Percentiles rank a stretch among this genome's conserved stretches.
Conservation (phyloP, 2,888 invertebrate genomes). For the Sylvicola fuscatus region DNA sequence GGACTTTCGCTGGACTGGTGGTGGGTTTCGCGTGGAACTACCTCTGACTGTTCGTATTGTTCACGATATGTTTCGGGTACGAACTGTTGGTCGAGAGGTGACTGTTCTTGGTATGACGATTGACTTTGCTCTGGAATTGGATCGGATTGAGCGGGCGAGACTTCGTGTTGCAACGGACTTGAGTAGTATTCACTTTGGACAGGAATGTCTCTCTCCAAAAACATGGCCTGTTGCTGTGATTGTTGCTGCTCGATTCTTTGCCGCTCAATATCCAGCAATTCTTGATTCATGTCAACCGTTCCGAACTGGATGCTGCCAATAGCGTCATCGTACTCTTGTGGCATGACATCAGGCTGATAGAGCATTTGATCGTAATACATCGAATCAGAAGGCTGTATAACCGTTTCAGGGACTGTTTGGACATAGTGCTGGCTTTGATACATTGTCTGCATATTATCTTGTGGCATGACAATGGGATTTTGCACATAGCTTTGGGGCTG, state of each 20-base stretch:
- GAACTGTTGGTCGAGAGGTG: not conserved
- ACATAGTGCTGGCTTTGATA: too few species aligned
- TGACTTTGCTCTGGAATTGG: constrained; percentile 1
- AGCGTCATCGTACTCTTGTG: too few species aligned
- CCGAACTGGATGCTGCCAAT: constrained; percentile 3
- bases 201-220: constrained; percentile 1
- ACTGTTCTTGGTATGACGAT: not conserved
- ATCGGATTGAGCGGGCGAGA: constrained; percentile 1
- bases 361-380: too few species aligned
- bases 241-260: constrained; percentile 7
- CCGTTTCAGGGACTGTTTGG: too few species aligned
- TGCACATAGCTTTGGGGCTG: too few species aligned
- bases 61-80: not conserved
- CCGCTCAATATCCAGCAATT: constrained; percentile 3
- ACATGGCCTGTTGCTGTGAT: constrained; percentile 2
- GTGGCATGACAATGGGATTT: too few species aligned
- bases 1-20: constrained; percentile 10
- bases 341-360: too few species aligned
- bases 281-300: constrained; percentile 4
- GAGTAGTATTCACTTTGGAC: not conserved
- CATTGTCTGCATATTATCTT: too few species aligned
- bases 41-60: too few species aligned
- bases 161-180: not conserved
- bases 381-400: too few species aligned
- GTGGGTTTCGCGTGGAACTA: not conserved